Percentiles rank a stretch among this genome's conserved stretches.
These are phyloP conservation scores for Chrysochloris asiatica DNA, from an alignment of 2,113 vertebrate genomes.

Conservation along the genomic window DNA sequence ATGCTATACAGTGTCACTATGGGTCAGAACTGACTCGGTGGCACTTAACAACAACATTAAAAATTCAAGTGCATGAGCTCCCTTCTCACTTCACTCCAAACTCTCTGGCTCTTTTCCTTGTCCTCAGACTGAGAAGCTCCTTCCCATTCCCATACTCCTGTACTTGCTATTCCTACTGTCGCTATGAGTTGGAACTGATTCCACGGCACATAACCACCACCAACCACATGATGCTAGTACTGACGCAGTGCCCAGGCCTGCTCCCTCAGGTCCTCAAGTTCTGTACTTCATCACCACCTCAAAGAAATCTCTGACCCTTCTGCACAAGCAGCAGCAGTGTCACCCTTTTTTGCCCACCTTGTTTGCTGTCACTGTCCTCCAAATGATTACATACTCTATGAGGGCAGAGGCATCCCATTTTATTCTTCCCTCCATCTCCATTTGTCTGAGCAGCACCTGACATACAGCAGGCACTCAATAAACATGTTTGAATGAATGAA, in stretches of 20 bases:
- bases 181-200: too few relatives aligned
- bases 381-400: background rate
- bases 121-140: background rate
- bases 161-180: background rate
- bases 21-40: too few relatives aligned
- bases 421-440: background rate
- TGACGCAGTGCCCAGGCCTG: background rate
- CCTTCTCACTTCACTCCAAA: background rate
- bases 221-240: background rate
- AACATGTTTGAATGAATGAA: background rate
- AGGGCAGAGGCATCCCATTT: background rate
- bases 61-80: background rate
- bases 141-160: background rate
- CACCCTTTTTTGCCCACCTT: background rate
- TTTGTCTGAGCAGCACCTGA: background rate
- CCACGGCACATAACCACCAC: too few relatives aligned
- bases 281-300: too few relatives aligned
- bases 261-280: background rate
- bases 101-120: background rate
- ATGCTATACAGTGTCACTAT: too few relatives aligned
- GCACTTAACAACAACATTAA: too few relatives aligned
- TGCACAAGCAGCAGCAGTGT: too few relatives aligned
- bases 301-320: too few relatives aligned
- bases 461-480: background rate
- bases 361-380: accelerated